Evolutionary conservation across 2,113 vertebrate genomes (phyloP).

Genomic region (Setophaga coronata): DNA sequence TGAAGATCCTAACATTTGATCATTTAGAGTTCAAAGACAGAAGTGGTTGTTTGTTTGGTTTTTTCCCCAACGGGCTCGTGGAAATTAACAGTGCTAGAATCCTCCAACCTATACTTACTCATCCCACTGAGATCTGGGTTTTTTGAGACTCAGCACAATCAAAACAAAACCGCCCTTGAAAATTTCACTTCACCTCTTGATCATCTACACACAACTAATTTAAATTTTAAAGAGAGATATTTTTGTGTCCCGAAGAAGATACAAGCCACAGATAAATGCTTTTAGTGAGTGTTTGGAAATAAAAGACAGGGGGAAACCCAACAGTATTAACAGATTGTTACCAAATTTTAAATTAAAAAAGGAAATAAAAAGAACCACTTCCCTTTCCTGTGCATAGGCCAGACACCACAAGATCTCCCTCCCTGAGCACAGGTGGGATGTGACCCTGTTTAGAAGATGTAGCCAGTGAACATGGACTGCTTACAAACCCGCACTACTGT

Average conservation of each 20-base stretch:
- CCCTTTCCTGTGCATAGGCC: not conserved
- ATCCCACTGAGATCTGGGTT: not conserved
- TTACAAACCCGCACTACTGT: not conserved
- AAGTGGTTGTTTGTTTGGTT: not conserved
- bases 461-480: not conserved
- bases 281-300: not conserved
- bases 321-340: not conserved
- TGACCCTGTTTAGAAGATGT: rapidly evolving
- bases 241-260: not conserved
- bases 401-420: not conserved
- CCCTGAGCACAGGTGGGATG: not conserved
- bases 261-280: not conserved
- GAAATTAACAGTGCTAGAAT: not conserved
- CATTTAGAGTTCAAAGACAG: not conserved
- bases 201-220: not conserved
- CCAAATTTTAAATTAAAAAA: not conserved
- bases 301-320: not conserved
- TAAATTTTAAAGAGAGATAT: not conserved
- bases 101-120: not conserved
- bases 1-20: not conserved
- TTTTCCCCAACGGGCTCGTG: not conserved
- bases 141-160: not conserved
- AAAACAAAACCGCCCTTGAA: not conserved
- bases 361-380: not conserved
- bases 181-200: not conserved